Evolutionary conservation across 2,888 invertebrate genomes (phyloP).

Genomic region (Lasius platythorax): DNA sequence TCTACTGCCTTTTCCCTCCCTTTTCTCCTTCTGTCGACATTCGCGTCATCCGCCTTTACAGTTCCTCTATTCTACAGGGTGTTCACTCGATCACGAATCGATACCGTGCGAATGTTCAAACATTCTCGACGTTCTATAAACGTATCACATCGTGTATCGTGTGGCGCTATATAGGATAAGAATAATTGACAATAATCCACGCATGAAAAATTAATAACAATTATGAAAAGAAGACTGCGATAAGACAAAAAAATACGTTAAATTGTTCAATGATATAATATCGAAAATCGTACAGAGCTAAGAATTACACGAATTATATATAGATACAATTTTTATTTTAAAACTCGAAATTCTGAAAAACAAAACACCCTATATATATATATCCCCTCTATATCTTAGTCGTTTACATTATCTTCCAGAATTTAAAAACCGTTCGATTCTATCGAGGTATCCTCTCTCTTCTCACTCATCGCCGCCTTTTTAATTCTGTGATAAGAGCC

Average conservation of each 20-base stretch:
- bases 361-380: not conserved
- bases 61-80: not conserved
- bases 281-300: not conserved
- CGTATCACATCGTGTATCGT: not conserved
- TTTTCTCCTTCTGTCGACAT: conserved; percentile 24
- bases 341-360: not conserved
- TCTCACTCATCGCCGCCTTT: not conserved
- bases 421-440: conserved; percentile 57
- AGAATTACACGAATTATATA: not conserved
- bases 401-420: conserved; percentile 46
- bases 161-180: not conserved
- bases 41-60: conserved; percentile 14
- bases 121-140: not conserved
- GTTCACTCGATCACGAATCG: conserved; percentile 1
- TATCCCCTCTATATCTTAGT: not conserved
- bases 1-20: conserved; percentile 60
- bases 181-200: not conserved
- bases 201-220: not conserved
- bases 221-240: not conserved
- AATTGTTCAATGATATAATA: not conserved
- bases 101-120: not conserved
- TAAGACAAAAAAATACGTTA: not conserved
- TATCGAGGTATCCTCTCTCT: conserved; percentile 23
- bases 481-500: not conserved
- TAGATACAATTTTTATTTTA: not conserved